Conservation (phyloP, 2,888 invertebrate genomes). For the Hirudinaria manillensis region DNA sequence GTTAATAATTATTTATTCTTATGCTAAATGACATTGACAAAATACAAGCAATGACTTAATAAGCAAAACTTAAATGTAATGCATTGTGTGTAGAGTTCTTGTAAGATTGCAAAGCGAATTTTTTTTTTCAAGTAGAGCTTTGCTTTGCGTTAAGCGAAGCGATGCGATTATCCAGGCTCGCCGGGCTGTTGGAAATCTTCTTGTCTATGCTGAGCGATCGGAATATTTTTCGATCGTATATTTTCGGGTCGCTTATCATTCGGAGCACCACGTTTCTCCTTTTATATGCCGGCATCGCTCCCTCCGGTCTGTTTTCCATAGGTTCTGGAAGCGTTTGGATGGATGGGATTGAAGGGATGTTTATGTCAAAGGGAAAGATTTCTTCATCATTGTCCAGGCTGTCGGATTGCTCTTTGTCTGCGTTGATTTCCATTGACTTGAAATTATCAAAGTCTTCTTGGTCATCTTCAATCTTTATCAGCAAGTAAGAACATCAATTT, state of each 20-base stretch:
- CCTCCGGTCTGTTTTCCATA: conserved; percentile 3
- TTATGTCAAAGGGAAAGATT: conserved; percentile 42
- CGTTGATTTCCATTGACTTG: background rate
- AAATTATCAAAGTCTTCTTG: background rate
- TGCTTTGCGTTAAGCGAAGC: too few species aligned
- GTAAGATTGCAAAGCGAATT: too few species aligned
- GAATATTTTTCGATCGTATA: conserved; percentile 51
- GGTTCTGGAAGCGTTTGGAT: conserved; percentile 33
- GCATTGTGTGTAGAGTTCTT: too few species aligned
- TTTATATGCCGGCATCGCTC: conserved; percentile 34
- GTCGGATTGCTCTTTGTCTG: conserved; percentile 4
- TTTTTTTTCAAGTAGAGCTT: too few species aligned
- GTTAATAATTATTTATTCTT: too few species aligned
- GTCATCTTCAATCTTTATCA: too few species aligned
- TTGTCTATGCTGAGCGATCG: conserved; percentile 46
- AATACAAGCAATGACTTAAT: too few species aligned
- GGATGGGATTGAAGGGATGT: conserved; percentile 42
- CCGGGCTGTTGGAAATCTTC: too few species aligned
- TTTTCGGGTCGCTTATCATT: conserved; percentile 54
- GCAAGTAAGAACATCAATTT: too few species aligned
- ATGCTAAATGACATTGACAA: too few species aligned
- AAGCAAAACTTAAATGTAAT: too few species aligned
- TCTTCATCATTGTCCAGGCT: conserved; percentile 39
- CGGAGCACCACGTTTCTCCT: conserved; percentile 50
- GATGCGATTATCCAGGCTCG: too few species aligned